These are phyloP conservation scores for Agrotis exclamationis DNA, from an alignment of 2,888 invertebrate species.

Conservation along the genomic window DNA sequence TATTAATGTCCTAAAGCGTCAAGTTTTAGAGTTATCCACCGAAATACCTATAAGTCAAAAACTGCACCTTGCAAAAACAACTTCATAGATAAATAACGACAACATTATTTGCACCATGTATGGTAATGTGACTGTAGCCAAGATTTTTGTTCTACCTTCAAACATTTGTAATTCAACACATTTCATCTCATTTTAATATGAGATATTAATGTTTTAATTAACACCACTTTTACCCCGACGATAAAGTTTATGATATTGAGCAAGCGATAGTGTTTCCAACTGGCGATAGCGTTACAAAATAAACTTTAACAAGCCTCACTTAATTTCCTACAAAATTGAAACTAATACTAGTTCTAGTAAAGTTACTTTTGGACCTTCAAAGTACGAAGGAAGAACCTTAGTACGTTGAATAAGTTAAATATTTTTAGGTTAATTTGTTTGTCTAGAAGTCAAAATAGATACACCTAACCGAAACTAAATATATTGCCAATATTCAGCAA, in stretches of 20 bases:
- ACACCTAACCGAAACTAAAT: not conserved
- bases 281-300: not conserved
- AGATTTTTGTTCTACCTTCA: too few species aligned
- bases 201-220: too few species aligned
- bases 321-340: not conserved
- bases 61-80: too few species aligned
- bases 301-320: not conserved
- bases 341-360: not conserved
- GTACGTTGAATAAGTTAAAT: not conserved
- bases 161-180: too few species aligned
- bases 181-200: too few species aligned
- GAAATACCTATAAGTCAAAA: too few species aligned
- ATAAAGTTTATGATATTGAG: not conserved
- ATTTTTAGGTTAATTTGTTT: slow-evolving; percentile 6
- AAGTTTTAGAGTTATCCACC: too few species aligned
- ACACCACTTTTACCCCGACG: not conserved
- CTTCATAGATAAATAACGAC: too few species aligned
- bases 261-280: slow-evolving; percentile 1
- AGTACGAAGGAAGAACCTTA: not conserved
- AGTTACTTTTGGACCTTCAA: not conserved
- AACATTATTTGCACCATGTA: too few species aligned
- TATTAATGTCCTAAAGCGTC: too few species aligned
- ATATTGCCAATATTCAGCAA: not conserved
- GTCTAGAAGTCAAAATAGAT: not conserved
- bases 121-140: too few species aligned